These are phyloP conservation scores for Umimayanthus chanpuru DNA, from an alignment of 92 coral and sea anemone genomes.

Conservation along the genomic window DNA sequence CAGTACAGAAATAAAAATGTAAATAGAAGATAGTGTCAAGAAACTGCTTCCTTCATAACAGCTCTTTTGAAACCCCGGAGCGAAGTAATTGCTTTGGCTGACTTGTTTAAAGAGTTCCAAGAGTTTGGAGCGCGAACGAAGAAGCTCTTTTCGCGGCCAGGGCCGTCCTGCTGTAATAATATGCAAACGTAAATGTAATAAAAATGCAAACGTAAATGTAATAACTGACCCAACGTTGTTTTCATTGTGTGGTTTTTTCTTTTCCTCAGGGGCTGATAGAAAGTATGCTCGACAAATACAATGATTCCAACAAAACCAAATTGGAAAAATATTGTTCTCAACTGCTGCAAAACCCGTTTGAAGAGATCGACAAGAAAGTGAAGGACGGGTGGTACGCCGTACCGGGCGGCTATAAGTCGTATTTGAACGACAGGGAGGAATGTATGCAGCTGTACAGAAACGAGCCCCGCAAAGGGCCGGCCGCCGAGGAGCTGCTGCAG, in stretches of 20 bases:
- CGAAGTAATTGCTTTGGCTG: no score
- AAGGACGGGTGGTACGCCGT: background rate
- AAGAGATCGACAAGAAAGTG: conserved; percentile 23
- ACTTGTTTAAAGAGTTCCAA: no score
- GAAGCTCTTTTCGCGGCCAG: no score
- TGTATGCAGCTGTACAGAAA: background rate
- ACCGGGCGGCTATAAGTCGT: conserved; percentile 21
- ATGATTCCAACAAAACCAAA: background rate
- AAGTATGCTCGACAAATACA: background rate
- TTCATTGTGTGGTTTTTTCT: background rate
- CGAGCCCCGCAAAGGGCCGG: conserved; percentile 38
- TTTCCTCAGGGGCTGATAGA: conserved; percentile 18
- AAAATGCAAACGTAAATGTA: background rate
- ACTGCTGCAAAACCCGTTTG: conserved; percentile 12
- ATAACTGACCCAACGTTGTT: background rate
- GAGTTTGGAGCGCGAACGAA: no score
- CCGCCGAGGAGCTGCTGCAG: conserved; percentile 19
- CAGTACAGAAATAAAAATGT: no score
- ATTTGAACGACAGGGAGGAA: background rate
- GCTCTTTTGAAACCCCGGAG: no score
- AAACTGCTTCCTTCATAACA: no score
- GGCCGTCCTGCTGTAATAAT: no score
- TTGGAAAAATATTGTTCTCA: background rate
- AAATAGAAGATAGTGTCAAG: no score
- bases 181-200: no score